Percentiles rank a stretch among this genome's conserved stretches.
These are phyloP conservation scores for Lasioglossum baleicum DNA, from an alignment of 1,140 invertebrate genomes.

Conservation along the genomic window DNA sequence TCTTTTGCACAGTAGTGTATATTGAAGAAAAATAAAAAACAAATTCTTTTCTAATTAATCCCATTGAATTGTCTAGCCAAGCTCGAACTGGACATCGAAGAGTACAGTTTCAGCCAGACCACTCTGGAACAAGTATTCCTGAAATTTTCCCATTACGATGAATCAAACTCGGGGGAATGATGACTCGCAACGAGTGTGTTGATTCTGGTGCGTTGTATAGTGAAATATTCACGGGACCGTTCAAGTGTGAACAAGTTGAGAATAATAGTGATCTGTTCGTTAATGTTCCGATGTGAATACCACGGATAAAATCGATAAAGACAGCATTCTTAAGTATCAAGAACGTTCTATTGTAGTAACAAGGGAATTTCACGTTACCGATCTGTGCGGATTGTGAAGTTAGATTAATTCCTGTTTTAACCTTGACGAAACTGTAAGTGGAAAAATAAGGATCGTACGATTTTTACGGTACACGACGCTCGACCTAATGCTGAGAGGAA, in stretches of 20 bases:
- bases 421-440: constrained; percentile 7
- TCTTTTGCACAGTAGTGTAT: too few species aligned
- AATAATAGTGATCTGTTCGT: constrained; percentile 29
- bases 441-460: constrained; percentile 13
- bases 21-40: too few species aligned
- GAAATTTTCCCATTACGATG: constrained; percentile 90
- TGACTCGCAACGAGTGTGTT: constrained; percentile 39
- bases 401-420: constrained; percentile 3
- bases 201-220: constrained; percentile 18
- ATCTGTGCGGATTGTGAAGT: constrained; percentile 6
- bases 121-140: constrained; percentile 93
- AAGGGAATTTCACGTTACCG: background rate
- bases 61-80: constrained; percentile 82
- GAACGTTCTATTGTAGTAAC: background rate
- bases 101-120: constrained; percentile 92
- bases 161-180: constrained; percentile 78
- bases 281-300: constrained; percentile 8
- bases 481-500: constrained; percentile 31
- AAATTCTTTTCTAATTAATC: too few species aligned
- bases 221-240: constrained; percentile 45
- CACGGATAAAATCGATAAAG: background rate
- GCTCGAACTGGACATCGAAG: constrained; percentile 86
- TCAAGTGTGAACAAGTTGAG: constrained; percentile 33
- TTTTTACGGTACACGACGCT: constrained; percentile 27
- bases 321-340: constrained; percentile 20